phyloP scores from a whole-genome alignment of 2,888 invertebrate species.

The Eremobia ochroleuca region DNA sequence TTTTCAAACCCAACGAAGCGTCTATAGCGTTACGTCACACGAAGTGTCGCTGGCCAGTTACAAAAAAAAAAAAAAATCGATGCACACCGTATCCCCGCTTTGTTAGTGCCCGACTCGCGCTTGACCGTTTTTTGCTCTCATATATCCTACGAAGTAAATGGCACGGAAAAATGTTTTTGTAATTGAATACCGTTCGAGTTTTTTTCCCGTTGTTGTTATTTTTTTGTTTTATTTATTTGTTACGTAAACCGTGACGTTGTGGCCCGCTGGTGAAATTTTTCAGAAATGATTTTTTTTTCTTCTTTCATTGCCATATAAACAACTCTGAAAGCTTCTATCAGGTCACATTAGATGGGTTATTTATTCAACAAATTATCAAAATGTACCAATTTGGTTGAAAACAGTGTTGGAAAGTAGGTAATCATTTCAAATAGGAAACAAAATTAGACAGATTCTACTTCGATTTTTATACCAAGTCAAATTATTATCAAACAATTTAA shows the following conservation, averaged over 20 bases:
- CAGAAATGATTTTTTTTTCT: not conserved
- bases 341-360: not conserved
- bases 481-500: too few relatives aligned
- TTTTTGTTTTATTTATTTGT: slow-evolving; percentile 38
- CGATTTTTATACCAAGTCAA: too few relatives aligned
- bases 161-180: slow-evolving; percentile 69
- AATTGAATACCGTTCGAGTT: slow-evolving; percentile 64
- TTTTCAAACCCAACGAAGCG: slow-evolving; percentile 47
- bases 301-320: not conserved
- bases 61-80: slow-evolving; percentile 43
- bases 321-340: not conserved
- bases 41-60: slow-evolving; percentile 32
- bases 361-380: not conserved
- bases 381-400: not conserved
- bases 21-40: slow-evolving; percentile 24
- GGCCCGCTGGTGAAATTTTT: slow-evolving; percentile 21
- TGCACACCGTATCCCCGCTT: slow-evolving; percentile 51
- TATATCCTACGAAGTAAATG: slow-evolving; percentile 66
- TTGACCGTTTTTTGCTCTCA: slow-evolving; percentile 65
- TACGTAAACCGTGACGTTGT: slow-evolving; percentile 7
- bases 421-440: not conserved
- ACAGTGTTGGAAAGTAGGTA: too few relatives aligned
- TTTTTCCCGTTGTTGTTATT: slow-evolving; percentile 37
- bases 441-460: not conserved
- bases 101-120: slow-evolving; percentile 44